phyloP scores from a whole-genome alignment of 2,888 invertebrate species.

The Alentia gelatinosa region DNA sequence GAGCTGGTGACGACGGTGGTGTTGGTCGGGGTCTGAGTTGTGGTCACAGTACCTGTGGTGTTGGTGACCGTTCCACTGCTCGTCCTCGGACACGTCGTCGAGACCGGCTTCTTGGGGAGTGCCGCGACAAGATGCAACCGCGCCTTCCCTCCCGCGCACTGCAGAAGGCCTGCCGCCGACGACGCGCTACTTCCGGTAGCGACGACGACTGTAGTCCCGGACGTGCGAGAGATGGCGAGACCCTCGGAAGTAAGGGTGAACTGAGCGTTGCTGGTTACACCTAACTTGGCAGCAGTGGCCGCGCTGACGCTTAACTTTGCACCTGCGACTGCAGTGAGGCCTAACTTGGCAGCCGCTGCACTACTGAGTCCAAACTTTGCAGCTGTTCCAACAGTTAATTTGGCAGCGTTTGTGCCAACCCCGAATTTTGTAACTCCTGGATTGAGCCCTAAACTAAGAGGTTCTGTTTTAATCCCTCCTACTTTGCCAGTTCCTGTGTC shows the following conservation, averaged over 20 bases:
- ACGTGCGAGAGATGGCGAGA: not conserved
- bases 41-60: constrained; percentile 16
- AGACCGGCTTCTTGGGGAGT: not conserved
- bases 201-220: not conserved
- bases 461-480: not conserved
- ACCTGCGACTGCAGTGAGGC: not conserved
- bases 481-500: not conserved
- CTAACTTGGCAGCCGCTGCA: not conserved
- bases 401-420: not conserved
- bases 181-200: not conserved
- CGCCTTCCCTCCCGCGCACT: not conserved
- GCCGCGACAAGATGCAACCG: not conserved
- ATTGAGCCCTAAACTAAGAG: not conserved
- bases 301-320: constrained; percentile 4
- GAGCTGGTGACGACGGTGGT: constrained; percentile 31
- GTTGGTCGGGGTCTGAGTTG: constrained; percentile 11
- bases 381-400: not conserved
- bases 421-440: not conserved
- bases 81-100: not conserved
- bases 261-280: not conserved
- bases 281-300: constrained; percentile 25
- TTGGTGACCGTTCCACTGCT: not conserved
- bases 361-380: not conserved
- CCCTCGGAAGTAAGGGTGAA: not conserved
- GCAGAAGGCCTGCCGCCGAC: constrained; percentile 24